These are phyloP conservation scores for Equus przewalskii DNA, from an alignment of 2,113 vertebrate species.

Conservation along the genomic window DNA sequence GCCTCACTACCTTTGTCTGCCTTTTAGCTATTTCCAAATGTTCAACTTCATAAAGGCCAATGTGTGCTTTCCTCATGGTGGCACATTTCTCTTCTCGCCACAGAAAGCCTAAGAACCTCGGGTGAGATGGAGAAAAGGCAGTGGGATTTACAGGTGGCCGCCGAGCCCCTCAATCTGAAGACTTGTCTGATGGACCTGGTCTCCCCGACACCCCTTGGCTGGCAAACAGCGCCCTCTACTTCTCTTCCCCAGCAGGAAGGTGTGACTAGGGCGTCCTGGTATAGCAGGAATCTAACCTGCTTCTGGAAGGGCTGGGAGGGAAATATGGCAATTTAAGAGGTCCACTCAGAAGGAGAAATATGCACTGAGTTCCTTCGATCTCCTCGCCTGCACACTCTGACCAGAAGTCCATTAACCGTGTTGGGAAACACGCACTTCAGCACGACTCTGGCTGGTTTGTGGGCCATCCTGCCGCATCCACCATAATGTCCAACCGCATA, in stretches of 20 bases:
- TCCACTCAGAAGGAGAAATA: neutral
- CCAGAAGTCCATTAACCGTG: neutral
- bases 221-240: neutral
- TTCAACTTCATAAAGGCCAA: neutral
- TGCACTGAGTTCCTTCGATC: neutral
- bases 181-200: fast-evolving
- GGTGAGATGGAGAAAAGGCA: neutral
- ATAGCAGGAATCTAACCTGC: neutral
- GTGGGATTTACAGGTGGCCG: neutral
- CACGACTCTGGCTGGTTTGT: neutral
- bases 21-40: neutral
- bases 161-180: neutral
- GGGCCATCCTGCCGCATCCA: neutral
- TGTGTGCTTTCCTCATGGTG: neutral
- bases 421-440: neutral
- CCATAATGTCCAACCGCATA: neutral
- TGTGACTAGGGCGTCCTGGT: neutral
- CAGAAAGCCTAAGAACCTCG: neutral
- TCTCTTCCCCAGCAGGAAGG: neutral
- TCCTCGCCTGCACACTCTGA: fast-evolving
- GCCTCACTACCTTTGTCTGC: neutral
- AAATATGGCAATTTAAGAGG: neutral
- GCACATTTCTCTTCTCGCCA: neutral
- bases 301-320: neutral
- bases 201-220: neutral